Base-by-base conservation (phyloP, 35 echinoderm and acorn worm species). In the Chiridota heheva region DNA sequence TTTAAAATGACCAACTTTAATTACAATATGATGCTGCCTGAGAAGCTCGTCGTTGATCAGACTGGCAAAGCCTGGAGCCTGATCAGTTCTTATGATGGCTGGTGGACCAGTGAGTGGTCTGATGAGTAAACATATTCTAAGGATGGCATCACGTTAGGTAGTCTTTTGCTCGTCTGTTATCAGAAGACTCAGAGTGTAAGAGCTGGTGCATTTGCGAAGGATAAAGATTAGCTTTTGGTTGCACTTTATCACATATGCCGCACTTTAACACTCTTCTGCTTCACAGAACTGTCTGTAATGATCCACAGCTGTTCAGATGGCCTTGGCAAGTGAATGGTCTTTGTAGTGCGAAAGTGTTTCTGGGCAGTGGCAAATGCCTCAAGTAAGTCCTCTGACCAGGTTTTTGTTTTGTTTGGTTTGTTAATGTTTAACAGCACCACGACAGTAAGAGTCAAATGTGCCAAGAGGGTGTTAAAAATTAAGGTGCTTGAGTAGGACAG, bases 1-100 rank as follows among this genome's bases (percentile, higher is more conserved):
- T 88, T 89, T 82, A 25, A 59, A 18, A 10, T 51, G 86, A 4
- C 86, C 78, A 39, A 89, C 28, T 61, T 89, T 78, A 3, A 89
- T 72, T 29, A 4, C 38, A 26, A 89, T 71, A 3, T 55, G 76
- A 35, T 72, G 77, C n/a, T n/a, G n/a, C 40, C 82, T 29, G 32
- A 89, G 86, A 16, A 73, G 60, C 32, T 58, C 36, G 32, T 88
- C 85, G 1, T 30, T 2, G 40, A 25, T 16, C 0, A 87, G 84
- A 17, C 26, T 1, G 4, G 22, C 17, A 32, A 88, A 88, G 7
- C 63, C 85, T 3, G 75, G 62, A 48, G 60, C 43, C 45, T 76
- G 38, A 49, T 88, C 76, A 0, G 63, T 81, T 25, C 76, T 40
- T 2, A 88, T 81, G 2, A 86, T 63, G 34, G 85, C 58, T 13